phyloP scores from a whole-genome alignment of 1,140 invertebrate genomes.

The Megalopta genalis region DNA sequence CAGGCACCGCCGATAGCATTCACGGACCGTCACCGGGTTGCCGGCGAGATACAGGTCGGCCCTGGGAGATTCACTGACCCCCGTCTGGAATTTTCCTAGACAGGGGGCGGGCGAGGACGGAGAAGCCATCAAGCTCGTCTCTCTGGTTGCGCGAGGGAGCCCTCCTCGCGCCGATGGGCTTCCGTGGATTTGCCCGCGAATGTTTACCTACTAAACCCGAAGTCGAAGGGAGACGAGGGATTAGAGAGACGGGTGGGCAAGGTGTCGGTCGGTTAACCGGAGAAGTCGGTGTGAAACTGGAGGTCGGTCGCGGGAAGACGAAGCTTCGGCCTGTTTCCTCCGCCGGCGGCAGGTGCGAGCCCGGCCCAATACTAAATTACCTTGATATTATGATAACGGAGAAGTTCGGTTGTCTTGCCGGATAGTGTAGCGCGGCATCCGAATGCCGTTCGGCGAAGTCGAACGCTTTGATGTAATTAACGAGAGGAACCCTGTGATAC shows the following conservation, averaged over 20 bases:
- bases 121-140: constrained; percentile 33
- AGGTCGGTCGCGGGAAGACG: constrained; percentile 15
- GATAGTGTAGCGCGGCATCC: background rate
- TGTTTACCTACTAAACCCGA: constrained; percentile 60
- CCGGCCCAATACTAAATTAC: constrained; percentile 32
- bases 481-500: background rate
- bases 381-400: constrained; percentile 36
- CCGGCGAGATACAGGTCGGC: background rate
- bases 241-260: constrained; percentile 52
- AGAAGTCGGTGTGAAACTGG: constrained; percentile 57
- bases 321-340: background rate
- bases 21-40: constrained; percentile 16
- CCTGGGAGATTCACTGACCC: constrained; percentile 14
- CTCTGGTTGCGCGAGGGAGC: constrained; percentile 34
- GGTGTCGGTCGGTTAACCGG: constrained; percentile 58
- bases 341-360: constrained; percentile 13
- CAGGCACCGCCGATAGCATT: background rate
- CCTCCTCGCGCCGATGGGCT: constrained; percentile 37
- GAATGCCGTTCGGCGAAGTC: background rate
- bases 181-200: constrained; percentile 47
- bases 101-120: constrained; percentile 18
- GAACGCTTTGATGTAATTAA: constrained; percentile 15
- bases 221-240: constrained; percentile 61
- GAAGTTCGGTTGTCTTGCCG: constrained; percentile 5
- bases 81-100: constrained; percentile 34